Percentiles rank a stretch among this genome's conserved stretches.
Conservation (phyloP, 2,888 invertebrate species). For the Xanthorhoe designata region DNA sequence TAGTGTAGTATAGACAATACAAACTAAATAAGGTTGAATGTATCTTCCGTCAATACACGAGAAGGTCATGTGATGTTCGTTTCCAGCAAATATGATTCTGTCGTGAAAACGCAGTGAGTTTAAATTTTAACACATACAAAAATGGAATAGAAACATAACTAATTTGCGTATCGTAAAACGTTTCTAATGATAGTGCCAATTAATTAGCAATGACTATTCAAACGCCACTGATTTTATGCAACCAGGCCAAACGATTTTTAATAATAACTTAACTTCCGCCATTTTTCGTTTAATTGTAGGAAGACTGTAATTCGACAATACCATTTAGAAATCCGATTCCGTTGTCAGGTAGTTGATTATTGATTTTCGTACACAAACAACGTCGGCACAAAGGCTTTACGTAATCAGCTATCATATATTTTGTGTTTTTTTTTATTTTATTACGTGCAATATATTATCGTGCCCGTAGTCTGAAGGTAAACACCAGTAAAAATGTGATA, state of each 20-base stretch:
- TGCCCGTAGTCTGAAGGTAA: constrained; percentile 33
- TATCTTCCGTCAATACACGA: constrained; percentile 5
- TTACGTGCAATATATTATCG: constrained; percentile 12
- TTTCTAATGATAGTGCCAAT: constrained; percentile 22
- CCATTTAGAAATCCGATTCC: constrained; percentile 57
- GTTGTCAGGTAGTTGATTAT: constrained; percentile 46
- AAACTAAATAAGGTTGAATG: constrained; percentile 8
- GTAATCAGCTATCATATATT: constrained; percentile 11
- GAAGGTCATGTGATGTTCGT: background rate
- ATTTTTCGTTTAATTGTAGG: constrained; percentile 55
- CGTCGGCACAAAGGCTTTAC: constrained; percentile 34
- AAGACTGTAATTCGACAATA: constrained; percentile 54
- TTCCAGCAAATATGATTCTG: background rate
- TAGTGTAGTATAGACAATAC: constrained; percentile 3
- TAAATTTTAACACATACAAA: background rate
- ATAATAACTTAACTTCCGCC: constrained; percentile 50
- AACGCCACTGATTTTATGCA: constrained; percentile 44
- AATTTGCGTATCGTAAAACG: background rate
- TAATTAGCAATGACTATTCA: constrained; percentile 38
- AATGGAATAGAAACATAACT: background rate
- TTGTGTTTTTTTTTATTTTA: constrained; percentile 7
- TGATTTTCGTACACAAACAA: constrained; percentile 43
- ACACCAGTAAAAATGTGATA: constrained; percentile 39
- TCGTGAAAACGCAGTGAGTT: background rate
- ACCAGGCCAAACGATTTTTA: constrained; percentile 50